Evolutionary conservation across 2,797 vertebrate species (phyloP).

Genomic region (Diceros bicornis): DNA sequence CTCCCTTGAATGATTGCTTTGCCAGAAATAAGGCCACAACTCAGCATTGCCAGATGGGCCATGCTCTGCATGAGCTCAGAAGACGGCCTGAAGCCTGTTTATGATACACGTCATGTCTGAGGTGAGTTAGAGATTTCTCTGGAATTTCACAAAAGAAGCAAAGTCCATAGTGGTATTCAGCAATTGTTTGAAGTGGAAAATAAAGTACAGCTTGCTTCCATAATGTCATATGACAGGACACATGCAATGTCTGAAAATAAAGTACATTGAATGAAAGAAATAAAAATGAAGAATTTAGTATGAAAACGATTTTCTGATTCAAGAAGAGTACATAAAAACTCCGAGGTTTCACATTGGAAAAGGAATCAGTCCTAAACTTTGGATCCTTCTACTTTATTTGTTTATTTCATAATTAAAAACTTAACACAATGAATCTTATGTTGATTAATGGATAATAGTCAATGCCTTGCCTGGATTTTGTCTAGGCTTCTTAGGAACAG

Average conservation of each 20-base stretch:
- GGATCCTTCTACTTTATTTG: not conserved
- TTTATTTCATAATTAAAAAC: slow-evolving; percentile 20
- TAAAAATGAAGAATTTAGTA: not conserved
- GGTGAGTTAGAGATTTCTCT: slow-evolving; percentile 39
- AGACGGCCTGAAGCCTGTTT: slow-evolving; percentile 1
- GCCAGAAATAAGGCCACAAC: slow-evolving; percentile 58
- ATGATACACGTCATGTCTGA: not conserved
- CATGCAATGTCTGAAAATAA: not conserved
- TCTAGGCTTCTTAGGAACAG: not conserved
- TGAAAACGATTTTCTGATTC: slow-evolving; percentile 19
- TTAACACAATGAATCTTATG: not conserved
- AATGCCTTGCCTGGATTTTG: not conserved
- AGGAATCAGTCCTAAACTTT: not conserved
- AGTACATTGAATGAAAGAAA: not conserved
- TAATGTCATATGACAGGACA: not conserved
- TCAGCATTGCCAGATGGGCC: slow-evolving; percentile 33
- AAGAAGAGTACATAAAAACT: not conserved
- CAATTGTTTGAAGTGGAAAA: slow-evolving; percentile 6
- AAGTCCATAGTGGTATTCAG: not conserved
- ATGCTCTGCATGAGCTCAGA: not conserved
- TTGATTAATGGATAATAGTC: not conserved
- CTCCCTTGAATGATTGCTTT: slow-evolving; percentile 14
- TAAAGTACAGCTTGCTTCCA: not conserved
- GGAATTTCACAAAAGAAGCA: not conserved
- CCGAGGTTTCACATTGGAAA: not conserved